Evolutionary conservation across 2,888 invertebrate species (phyloP).

Genomic region (Leucozona laternaria): DNA sequence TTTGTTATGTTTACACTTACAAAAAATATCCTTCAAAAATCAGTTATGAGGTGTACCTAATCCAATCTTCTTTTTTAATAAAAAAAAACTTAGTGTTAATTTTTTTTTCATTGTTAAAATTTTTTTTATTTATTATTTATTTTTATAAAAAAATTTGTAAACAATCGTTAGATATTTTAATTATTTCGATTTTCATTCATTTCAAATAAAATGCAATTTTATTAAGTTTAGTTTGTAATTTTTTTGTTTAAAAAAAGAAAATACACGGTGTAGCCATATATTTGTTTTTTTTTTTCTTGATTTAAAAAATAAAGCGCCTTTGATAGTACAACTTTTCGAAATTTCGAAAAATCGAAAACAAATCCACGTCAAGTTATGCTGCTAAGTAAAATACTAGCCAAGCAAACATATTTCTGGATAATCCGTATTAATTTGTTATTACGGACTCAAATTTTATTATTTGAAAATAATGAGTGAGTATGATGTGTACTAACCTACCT

Average conservation of each 20-base stretch:
- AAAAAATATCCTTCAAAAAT: constrained; percentile 1
- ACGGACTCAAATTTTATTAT: constrained; percentile 68
- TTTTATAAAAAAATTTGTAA: constrained; percentile 35
- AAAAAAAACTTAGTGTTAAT: constrained; percentile 39
- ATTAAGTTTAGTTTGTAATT: constrained; percentile 45
- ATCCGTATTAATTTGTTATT: constrained; percentile 69
- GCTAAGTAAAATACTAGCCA: constrained; percentile 61
- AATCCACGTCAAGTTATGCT: constrained; percentile 67
- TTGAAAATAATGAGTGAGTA: constrained; percentile 73
- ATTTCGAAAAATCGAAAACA: constrained; percentile 40
- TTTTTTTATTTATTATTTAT: constrained; percentile 42
- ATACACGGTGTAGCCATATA: constrained; percentile 72
- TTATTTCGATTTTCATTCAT: constrained; percentile 7
- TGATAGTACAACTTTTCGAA: constrained; percentile 69
- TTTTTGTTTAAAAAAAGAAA: constrained; percentile 7
- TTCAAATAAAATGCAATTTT: constrained; percentile 53
- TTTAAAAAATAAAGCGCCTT: constrained; percentile 50
- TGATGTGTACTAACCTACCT: not conserved
- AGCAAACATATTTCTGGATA: constrained; percentile 70
- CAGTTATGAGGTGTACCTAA: constrained; percentile 21
- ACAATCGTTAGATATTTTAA: constrained; percentile 53
- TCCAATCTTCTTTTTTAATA: not conserved
- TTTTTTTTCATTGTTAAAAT: constrained; percentile 39
- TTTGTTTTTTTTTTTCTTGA: constrained; percentile 41
- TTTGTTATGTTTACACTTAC: constrained; percentile 39